Evolutionary conservation across 2,113 vertebrate species (phyloP).

Genomic region (Hipposideros armiger): DNA sequence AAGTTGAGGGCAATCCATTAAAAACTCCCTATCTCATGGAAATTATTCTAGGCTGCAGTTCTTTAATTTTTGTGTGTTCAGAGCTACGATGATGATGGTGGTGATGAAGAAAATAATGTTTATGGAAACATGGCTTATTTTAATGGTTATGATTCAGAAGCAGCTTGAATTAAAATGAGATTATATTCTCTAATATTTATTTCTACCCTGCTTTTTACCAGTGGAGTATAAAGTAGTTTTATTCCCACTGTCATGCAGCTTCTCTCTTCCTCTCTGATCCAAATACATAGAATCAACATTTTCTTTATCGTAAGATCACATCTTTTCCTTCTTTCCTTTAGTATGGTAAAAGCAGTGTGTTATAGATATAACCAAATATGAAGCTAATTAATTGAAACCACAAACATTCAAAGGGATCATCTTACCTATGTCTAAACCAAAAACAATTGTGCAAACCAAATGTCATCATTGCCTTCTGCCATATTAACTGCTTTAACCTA

Average conservation of each 20-base stretch:
- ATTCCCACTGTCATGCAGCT: background rate
- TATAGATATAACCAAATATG: background rate
- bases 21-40: background rate
- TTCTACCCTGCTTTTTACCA: background rate
- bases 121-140: background rate
- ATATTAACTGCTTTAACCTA: background rate
- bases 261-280: background rate
- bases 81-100: background rate
- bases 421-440: background rate
- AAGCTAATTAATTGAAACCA: conserved; percentile 38
- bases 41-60: conserved; percentile 6
- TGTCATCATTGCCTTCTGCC: background rate
- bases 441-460: background rate
- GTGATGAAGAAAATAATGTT: background rate
- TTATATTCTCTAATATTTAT: background rate
- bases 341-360: background rate
- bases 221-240: background rate
- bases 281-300: background rate
- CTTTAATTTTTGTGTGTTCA: background rate
- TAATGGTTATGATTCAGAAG: background rate
- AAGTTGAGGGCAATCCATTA: background rate
- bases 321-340: conserved; percentile 41
- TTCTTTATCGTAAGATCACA: background rate
- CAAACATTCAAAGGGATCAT: background rate
- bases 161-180: background rate